A percentile compares a stretch with the other conserved stretches of the same genome.
These are phyloP conservation scores for Montipora efflorescens DNA, from an alignment of 64 coral and sea anemone species.

Conservation along the genomic window DNA sequence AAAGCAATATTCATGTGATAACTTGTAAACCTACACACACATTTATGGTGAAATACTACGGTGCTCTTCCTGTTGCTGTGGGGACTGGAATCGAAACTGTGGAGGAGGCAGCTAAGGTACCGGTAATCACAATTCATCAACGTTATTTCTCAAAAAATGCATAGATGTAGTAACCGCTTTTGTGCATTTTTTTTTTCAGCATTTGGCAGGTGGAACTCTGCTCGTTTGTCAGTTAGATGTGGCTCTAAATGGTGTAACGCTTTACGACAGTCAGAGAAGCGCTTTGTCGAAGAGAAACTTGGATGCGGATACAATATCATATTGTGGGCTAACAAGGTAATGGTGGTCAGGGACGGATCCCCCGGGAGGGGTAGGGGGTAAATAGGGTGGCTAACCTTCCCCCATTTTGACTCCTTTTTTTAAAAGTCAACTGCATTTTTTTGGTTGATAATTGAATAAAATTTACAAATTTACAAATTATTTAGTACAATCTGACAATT, in stretches of 20 bases:
- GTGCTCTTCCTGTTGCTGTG: slow-evolving; percentile 91
- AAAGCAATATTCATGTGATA: slow-evolving; percentile 36
- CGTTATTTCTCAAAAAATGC: neutral
- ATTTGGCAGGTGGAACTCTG: slow-evolving; percentile 87
- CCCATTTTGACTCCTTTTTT: too few species aligned
- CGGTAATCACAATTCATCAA: neutral
- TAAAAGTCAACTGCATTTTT: too few species aligned
- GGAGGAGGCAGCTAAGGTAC: slow-evolving; percentile 90
- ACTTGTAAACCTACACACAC: slow-evolving; percentile 78
- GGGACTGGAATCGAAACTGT: slow-evolving; percentile 95
- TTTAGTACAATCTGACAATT: too few species aligned
- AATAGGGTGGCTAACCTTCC: too few species aligned
- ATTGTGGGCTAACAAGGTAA: slow-evolving; percentile 96
- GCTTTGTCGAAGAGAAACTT: slow-evolving; percentile 81
- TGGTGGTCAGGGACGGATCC: too few species aligned
- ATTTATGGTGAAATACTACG: slow-evolving; percentile 98
- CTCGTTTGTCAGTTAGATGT: slow-evolving; percentile 93
- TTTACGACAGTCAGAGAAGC: slow-evolving; percentile 94
- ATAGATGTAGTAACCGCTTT: neutral
- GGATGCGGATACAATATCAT: slow-evolving; percentile 94
- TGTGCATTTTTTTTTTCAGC: slow-evolving; percentile 53
- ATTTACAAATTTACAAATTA: too few species aligned
- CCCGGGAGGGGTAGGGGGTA: too few species aligned
- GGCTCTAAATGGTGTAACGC: slow-evolving; percentile 81
- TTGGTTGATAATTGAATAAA: too few species aligned